These are phyloP conservation scores for Montipora sp. DNA, from an alignment of 64 coral and sea anemone species.

Conservation along the genomic window DNA sequence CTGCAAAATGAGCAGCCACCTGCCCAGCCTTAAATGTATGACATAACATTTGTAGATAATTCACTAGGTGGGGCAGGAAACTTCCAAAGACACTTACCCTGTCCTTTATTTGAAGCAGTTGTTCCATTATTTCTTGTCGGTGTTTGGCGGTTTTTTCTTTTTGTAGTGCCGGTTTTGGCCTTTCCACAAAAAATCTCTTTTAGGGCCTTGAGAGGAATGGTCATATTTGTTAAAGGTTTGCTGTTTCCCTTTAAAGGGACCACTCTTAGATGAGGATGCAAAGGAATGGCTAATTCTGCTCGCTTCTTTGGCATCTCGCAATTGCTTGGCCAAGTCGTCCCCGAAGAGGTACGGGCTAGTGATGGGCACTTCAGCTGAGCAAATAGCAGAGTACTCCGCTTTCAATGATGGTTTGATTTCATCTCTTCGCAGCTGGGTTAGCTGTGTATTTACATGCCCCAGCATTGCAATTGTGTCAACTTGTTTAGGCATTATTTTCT, in stretches of 20 bases:
- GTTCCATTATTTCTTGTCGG: slow-evolving; percentile 35
- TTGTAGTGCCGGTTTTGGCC: neutral
- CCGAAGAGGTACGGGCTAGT: too few relatives aligned
- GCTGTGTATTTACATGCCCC: slow-evolving; percentile 14
- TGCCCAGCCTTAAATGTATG: slow-evolving; percentile 7
- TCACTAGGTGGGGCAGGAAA: neutral
- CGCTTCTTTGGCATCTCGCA: slow-evolving; percentile 44
- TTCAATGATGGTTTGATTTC: slow-evolving; percentile 32
- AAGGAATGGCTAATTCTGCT: slow-evolving; percentile 7
- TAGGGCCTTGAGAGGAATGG: neutral
- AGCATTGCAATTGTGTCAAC: slow-evolving; percentile 19
- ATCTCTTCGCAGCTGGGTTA: slow-evolving; percentile 5
- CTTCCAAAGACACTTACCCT: slow-evolving; percentile 3
- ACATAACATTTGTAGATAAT: slow-evolving; percentile 1
- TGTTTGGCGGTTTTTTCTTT: slow-evolving; percentile 10
- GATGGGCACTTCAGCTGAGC: too few relatives aligned
- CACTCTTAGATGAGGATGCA: too few relatives aligned
- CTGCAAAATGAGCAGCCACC: slow-evolving; percentile 45
- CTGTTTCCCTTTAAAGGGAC: neutral
- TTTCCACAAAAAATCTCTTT: slow-evolving; percentile 46
- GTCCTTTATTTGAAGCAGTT: slow-evolving; percentile 4
- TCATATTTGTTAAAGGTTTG: too few relatives aligned
- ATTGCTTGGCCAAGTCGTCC: neutral
- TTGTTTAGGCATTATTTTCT: neutral
- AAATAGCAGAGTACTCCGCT: too few relatives aligned